Base-by-base conservation (phyloP, 2,797 vertebrate genomes). In the Luscinia megarhynchos region DNA sequence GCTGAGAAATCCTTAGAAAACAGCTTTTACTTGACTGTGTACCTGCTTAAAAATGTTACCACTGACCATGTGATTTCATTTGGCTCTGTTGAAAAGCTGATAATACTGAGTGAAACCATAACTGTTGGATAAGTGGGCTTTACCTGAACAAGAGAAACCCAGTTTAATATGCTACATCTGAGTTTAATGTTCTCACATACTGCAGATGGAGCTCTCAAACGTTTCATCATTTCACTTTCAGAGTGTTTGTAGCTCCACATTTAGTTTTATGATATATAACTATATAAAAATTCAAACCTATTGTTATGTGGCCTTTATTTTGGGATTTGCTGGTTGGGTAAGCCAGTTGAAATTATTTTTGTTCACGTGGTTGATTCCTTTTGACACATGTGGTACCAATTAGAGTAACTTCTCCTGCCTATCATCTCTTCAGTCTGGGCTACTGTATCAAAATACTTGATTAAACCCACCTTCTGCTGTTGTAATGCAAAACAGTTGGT, bases 401-500 rank as follows among this genome's bases (percentile, higher is more conserved):
- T 95, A 97, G 73, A 81, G 19, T 68, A 87, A 85, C 67, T 95
- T 95, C 85, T 89, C 62, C 68, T 94, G 89, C 93, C 89, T 87
- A 94, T 95, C 94, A 55, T 95, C 79, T 90, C 75, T 84, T 90
- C 83, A 84, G 59, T 57, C 90, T 70, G 87, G 1, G 91, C 93
- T 97, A 96, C 94, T 95, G 94, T 95, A 95, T 95, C 93, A 94
- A 89, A 94, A 95, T 92, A 67, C 89, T 83, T 94, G 93, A 92
- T 93, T 97, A 94, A 94, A 95, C 92, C 74, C 87, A 89, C 84
- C 92, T 95, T 91, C 80, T 90, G 87, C 86, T 89, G 87, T 91
- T 96, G 79, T 95, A 94, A 95, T 93, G 88, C 82, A 94, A 92
- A 96, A 18, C 96, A 93, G 77, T 96, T 92, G 94, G 91, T 78